phyloP scores from a whole-genome alignment of 2,888 invertebrate species.

The Ochlodes sylvanus region DNA sequence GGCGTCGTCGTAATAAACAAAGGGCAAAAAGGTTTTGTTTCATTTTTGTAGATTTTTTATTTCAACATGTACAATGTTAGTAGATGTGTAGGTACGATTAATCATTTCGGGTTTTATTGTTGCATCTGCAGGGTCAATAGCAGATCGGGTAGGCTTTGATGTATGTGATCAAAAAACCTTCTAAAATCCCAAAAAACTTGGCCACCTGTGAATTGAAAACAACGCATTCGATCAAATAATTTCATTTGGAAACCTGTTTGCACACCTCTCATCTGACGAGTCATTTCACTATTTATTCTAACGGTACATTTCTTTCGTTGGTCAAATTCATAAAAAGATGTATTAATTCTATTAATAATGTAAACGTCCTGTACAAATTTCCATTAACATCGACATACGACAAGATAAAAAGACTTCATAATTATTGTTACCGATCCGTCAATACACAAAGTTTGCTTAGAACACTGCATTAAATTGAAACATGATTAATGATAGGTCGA shows the following conservation, averaged over 20 bases:
- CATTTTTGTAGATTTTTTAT: slow-evolving; percentile 65
- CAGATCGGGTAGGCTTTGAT: slow-evolving; percentile 69
- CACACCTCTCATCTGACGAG: slow-evolving; percentile 19
- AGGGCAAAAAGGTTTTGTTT: slow-evolving; percentile 76
- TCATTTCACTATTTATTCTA: slow-evolving; percentile 11
- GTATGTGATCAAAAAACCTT: slow-evolving; percentile 51
- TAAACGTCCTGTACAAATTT: neutral
- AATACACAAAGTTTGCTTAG: slow-evolving; percentile 20
- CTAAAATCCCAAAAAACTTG: slow-evolving; percentile 62
- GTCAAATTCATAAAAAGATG: neutral
- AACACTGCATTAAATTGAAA: slow-evolving; percentile 33
- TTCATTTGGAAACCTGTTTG: slow-evolving; percentile 21
- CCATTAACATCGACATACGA: neutral
- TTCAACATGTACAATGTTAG: slow-evolving; percentile 74
- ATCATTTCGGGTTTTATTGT: slow-evolving; percentile 76
- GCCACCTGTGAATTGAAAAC: slow-evolving; percentile 70
- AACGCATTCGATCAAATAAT: slow-evolving; percentile 47
- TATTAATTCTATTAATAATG: neutral
- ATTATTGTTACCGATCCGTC: slow-evolving; percentile 21
- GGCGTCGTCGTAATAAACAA: slow-evolving; percentile 83
- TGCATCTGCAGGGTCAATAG: slow-evolving; percentile 77
- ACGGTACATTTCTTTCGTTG: neutral
- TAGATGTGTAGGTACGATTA: slow-evolving; percentile 69
- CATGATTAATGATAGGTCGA: slow-evolving; percentile 31
- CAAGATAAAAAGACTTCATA: neutral